These are phyloP conservation scores for Hozukius guyotensis DNA, from an alignment of 2,797 vertebrate genomes.

Conservation along the genomic window DNA sequence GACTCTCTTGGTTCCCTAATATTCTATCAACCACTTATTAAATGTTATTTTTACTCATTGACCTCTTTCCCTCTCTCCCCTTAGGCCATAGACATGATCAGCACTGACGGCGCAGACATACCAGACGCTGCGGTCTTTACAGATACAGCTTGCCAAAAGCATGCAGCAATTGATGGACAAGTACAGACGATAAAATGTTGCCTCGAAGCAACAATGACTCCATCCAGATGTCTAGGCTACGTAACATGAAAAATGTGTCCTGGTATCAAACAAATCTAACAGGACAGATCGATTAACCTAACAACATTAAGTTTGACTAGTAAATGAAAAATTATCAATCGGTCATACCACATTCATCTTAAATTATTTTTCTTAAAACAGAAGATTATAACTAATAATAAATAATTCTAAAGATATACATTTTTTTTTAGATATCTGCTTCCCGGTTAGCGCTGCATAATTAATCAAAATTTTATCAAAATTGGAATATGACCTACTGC, in stretches of 20 bases:
- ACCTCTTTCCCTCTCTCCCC: conserved; percentile 28
- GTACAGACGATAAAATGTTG: conserved; percentile 61
- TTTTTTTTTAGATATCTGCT: not conserved
- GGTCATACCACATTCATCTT: not conserved
- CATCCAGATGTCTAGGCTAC: conserved; percentile 34
- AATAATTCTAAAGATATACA: not conserved
- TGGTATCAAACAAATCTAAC: conserved; percentile 24
- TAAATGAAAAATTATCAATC: not conserved
- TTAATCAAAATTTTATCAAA: no score
- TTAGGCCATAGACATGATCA: conserved; percentile 62
- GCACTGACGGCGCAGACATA: conserved; percentile 53
- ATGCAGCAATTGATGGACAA: conserved; percentile 59
- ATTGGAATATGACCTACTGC: no score
- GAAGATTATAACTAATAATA: not conserved
- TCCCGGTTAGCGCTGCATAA: not conserved
- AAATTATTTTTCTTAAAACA: not conserved
- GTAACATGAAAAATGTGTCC: conserved; percentile 7
- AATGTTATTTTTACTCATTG: conserved; percentile 36
- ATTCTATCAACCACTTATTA: conserved; percentile 10
- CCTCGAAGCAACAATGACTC: conserved; percentile 47
- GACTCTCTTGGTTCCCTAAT: not conserved
- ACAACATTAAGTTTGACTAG: not conserved
- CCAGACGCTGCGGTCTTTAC: conserved; percentile 47
- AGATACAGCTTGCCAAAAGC: conserved; percentile 64
- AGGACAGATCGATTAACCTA: conserved; percentile 8